Evolutionary conservation across 2,888 invertebrate genomes (phyloP), one percentile per base, ranked within the genome.

Genomic region (Sceliomorpha sp.): DNA sequence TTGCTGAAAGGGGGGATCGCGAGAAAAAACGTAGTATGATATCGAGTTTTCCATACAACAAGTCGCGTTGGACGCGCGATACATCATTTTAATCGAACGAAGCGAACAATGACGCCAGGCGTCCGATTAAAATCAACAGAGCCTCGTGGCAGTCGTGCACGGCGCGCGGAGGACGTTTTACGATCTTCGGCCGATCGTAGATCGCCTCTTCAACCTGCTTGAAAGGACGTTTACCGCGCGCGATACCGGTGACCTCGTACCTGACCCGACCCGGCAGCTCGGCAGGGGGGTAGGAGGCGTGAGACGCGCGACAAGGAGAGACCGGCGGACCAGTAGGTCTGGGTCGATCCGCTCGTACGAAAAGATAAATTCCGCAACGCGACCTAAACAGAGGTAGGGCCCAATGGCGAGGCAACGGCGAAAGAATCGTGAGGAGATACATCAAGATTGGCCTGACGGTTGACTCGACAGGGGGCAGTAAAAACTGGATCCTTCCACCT

Each of bases 401-500:
- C 56, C 36, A 32, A 76, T 73, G 76, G 74, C 68, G 73, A 73
- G 73, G 75, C 77, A 73, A 79, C 42, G 48, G 76, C 79, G 82
- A 83, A 82, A 80, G 79, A 80, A 75, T 75, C 59, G 73, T 67
- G 69, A 79, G 80, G 76, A 85, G 84, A 86, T 85, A 84, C 84
- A 86, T 85, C 83, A 85, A 85, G 85, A 85, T 83, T 82, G 84
- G 79, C 79, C 81, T 83, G 85, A 85, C 84, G 84, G 82, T 83
- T 81, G 81, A 82, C 81, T 85, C 51, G 51, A 63, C 63, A 68
- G 62, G 69, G 67, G 70, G 73, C 76, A 70, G 84, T 83, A 86
- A 86, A 85, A 86, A 86, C 86, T 86, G 83, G 85, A 86, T 85
- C 85, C 74, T 75, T 77, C 77, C 75, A 71, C 55, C 73, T 75